Conservation (phyloP, 2,888 invertebrate species). For the Sclerodermus sp. region DNA sequence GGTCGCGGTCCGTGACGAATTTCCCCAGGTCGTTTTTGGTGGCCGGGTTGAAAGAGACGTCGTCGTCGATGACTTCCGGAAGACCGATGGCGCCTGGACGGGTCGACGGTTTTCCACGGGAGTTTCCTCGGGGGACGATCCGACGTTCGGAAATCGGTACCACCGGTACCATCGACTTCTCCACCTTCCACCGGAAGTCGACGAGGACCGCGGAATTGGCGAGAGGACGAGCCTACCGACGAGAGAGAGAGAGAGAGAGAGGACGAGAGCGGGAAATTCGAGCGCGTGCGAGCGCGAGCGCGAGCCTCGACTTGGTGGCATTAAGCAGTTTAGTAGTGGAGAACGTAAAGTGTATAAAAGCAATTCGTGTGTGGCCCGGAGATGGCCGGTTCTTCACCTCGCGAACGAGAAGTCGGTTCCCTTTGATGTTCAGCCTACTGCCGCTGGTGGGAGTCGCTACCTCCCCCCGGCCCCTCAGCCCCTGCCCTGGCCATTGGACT, state of each 20-base stretch:
- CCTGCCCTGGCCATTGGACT: constrained; percentile 16
- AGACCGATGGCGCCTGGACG: too few species aligned
- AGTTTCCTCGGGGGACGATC: too few species aligned
- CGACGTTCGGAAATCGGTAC: neutral
- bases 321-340: too few species aligned
- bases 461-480: constrained; percentile 26
- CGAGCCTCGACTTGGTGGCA: constrained; percentile 37
- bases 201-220: neutral
- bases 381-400: constrained; percentile 58
- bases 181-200: neutral
- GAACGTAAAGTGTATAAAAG: constrained; percentile 55
- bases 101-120: too few species aligned
- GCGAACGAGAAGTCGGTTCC: constrained; percentile 57
- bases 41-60: too few species aligned
- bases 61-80: too few species aligned
- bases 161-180: neutral
- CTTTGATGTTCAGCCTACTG: constrained; percentile 54
- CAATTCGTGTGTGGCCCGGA: constrained; percentile 59
- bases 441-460: constrained; percentile 41
- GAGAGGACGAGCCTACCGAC: neutral
- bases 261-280: neutral
- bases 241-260: neutral
- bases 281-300: neutral
- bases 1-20: too few species aligned
- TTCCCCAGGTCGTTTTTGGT: too few species aligned